phyloP scores from a whole-genome alignment of 2,888 invertebrate species.

The Acleris sparsana region DNA sequence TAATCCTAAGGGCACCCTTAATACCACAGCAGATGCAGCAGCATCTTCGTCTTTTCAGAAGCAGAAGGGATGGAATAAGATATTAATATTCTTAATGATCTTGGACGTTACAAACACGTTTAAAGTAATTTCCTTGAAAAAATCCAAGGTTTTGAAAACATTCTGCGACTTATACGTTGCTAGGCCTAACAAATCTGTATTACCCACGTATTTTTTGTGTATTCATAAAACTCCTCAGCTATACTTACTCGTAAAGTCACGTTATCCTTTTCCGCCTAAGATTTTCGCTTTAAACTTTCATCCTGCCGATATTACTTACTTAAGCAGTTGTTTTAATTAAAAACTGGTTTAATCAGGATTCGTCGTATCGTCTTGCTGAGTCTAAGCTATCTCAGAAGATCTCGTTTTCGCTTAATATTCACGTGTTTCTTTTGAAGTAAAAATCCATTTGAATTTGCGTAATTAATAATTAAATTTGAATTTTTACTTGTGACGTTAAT shows the following conservation, averaged over 20 bases:
- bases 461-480: conserved; percentile 3
- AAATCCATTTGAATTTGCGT: background rate
- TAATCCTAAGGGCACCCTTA: no score
- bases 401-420: conserved; percentile 15
- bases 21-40: no score
- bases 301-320: conserved; percentile 36
- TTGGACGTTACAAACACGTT: no score
- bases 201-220: conserved; percentile 28
- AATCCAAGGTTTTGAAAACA: no score
- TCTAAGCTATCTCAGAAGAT: conserved; percentile 5
- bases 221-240: conserved; percentile 25
- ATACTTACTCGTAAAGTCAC: conserved; percentile 32
- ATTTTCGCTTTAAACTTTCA: conserved; percentile 35
- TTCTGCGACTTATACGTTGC: no score
- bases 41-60: no score
- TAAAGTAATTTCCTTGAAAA: no score
- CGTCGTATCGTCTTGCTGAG: conserved; percentile 16
- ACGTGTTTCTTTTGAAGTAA: conserved; percentile 23
- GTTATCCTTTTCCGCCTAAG: conserved; percentile 24
- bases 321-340: conserved; percentile 38
- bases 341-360: conserved; percentile 36
- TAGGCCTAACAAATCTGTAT: no score
- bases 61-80: no score
- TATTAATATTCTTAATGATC: no score
- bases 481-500: background rate